These are phyloP conservation scores for Carlito syrichta DNA, from an alignment of 2,113 vertebrate genomes.

Conservation along the genomic window DNA sequence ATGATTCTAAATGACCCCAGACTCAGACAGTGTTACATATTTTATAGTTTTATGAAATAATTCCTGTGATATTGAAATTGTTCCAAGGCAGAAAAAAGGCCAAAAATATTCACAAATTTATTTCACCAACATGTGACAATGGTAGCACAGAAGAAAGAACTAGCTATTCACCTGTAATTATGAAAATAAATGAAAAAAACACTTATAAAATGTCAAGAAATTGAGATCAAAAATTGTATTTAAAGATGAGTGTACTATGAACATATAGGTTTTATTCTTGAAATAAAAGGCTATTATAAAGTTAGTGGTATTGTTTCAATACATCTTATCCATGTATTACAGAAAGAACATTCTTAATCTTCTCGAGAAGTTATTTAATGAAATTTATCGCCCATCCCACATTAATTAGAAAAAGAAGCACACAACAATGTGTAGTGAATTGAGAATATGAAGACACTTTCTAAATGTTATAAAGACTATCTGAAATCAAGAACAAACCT, in stretches of 20 bases:
- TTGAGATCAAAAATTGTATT: background rate
- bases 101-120: conserved; percentile 17
- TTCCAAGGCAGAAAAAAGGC: background rate
- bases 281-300: conserved; percentile 11
- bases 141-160: background rate
- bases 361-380: conserved; percentile 1
- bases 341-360: conserved; percentile 34
- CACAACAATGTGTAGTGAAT: background rate
- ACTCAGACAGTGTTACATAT: background rate
- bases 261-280: background rate
- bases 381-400: conserved; percentile 9
- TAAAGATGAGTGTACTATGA: background rate
- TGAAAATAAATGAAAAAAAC: background rate
- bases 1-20: background rate
- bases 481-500: background rate
- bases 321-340: background rate
- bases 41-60: background rate
- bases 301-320: conserved; percentile 31
- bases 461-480: background rate
- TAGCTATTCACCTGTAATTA: background rate
- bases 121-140: background rate
- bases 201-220: conserved; percentile 30
- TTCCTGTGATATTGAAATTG: background rate
- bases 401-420: conserved; percentile 19
- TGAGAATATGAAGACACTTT: background rate